Conservation (phyloP, 2,888 invertebrate genomes). For the Caenorhabditis sp. region DNA sequence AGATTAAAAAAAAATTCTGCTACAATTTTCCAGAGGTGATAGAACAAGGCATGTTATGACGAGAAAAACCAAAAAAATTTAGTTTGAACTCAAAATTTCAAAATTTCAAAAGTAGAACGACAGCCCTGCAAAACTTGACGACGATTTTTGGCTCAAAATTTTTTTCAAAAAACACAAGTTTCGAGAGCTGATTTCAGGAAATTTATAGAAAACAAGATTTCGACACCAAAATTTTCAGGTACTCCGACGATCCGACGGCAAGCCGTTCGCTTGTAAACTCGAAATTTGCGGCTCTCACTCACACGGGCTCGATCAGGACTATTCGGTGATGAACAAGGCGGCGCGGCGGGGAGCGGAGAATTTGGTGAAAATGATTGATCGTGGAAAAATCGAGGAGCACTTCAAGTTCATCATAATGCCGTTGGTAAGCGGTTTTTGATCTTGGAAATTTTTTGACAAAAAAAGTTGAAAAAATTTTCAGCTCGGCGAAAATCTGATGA, state of each 20-base stretch:
- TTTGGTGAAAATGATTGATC: conserved; percentile 61
- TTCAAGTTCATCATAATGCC: conserved; percentile 59
- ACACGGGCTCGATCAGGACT: conserved; percentile 67
- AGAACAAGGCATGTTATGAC: too few species aligned
- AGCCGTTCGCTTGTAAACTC: conserved; percentile 62
- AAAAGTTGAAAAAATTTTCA: conserved; percentile 24
- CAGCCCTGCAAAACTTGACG: too few species aligned
- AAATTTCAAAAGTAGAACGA: too few species aligned
- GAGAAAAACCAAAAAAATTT: too few species aligned
- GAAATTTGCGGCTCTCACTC: conserved; percentile 64
- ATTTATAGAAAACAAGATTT: background rate
- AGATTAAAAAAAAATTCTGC: too few species aligned
- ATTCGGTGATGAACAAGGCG: conserved; percentile 60
- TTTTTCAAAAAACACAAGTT: too few species aligned
- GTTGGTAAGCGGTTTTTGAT: conserved; percentile 35
- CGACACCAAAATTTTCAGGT: conserved; percentile 20
- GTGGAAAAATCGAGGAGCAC: conserved; percentile 66
- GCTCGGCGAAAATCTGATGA: conserved; percentile 66
- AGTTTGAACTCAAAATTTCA: too few species aligned
- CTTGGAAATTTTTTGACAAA: background rate
- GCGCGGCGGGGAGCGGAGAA: conserved; percentile 48
- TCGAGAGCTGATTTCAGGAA: too few species aligned
- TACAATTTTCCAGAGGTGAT: too few species aligned
- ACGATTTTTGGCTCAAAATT: too few species aligned
- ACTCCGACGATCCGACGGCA: conserved; percentile 52